phyloP scores from a whole-genome alignment of 2,888 invertebrate genomes.

The Eurytoma adleriae region DNA sequence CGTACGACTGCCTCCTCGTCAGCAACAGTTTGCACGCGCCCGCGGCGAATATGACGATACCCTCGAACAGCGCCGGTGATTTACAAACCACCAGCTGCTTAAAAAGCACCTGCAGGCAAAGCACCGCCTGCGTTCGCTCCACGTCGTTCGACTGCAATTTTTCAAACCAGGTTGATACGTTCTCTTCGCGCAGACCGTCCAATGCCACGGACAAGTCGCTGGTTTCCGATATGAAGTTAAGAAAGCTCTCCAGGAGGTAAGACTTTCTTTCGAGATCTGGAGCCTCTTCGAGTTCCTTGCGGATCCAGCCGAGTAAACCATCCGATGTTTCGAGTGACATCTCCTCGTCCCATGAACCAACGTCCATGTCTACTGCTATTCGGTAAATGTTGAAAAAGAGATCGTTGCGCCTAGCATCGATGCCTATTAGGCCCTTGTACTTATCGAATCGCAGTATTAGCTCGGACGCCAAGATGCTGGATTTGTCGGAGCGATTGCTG shows the following conservation, averaged over 20 bases:
- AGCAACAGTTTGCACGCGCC: constrained; percentile 62
- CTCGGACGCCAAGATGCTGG: constrained; percentile 58
- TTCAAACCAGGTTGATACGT: neutral
- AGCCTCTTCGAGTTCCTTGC: constrained; percentile 60
- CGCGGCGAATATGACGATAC: constrained; percentile 63
- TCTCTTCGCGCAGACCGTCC: neutral
- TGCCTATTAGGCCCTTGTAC: constrained; percentile 59
- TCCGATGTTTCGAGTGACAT: neutral
- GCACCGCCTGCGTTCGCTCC: constrained; percentile 57
- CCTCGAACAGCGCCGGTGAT: constrained; percentile 65
- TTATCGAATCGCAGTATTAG: constrained; percentile 62
- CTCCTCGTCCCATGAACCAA: constrained; percentile 24
- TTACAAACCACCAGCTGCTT: constrained; percentile 65
- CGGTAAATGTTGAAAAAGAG: constrained; percentile 66
- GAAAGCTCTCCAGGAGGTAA: constrained; percentile 66
- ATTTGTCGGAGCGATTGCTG: constrained; percentile 59
- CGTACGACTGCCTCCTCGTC: constrained; percentile 59
- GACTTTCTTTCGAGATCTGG: constrained; percentile 63
- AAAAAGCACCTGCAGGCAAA: constrained; percentile 67
- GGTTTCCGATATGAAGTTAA: constrained; percentile 64
- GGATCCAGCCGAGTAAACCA: constrained; percentile 67
- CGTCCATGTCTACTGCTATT: constrained; percentile 63
- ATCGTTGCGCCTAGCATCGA: constrained; percentile 61
- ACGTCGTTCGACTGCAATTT: constrained; percentile 51
- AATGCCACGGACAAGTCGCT: constrained; percentile 8